Base-by-base conservation (phyloP, 2,797 vertebrate genomes). In the Gymnoscopelus microlampas region DNA sequence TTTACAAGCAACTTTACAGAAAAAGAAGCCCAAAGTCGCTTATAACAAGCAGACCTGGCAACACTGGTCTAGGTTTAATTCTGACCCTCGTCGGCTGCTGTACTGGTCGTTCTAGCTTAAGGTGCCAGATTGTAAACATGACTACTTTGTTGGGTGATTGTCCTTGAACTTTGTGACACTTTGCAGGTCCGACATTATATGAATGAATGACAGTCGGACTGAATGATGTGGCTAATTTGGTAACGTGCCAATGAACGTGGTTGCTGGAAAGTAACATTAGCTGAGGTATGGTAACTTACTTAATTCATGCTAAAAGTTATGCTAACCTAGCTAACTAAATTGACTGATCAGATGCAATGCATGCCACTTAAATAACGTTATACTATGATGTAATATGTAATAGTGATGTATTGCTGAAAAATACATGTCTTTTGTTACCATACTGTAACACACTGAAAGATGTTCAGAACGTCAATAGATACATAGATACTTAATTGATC, bases 101-200 rank as follows among this genome's bases (percentile, higher is more conserved):
- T 19, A 19, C 19, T 19, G 19, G 19, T 19, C 19, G 19, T 2
- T 3, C 24, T 19, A 57, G 66, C 56, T 19, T 58, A 56, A 4
- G 15, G 1, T 9, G 74, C 61, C 60, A 12, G 60, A 19, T 35
- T 24, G 61, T 80, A 72, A 87, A 86, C 78, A 81, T 26, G 60
- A 54, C 24, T 15, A 53, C 44, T 60, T 54, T 7, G 5, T n/a
- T 49, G 15, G 55, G 11, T 53, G 1, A 0, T 9, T 26, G 50
- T 0, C 72, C 70, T 84, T 86, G 78, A 79, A 78, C 78, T 74
- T 72, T 81, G 63, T 32, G 32, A 65, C 48, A 12, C 0, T 62
- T 32, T 55, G 3, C 0, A 3, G 0, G 0, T 0, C 7, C 64
- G 14, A 50, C 9, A 32, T 77, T 58, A 53, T 6, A 29, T 3